Evolutionary conservation across 2,888 invertebrate species (phyloP), one percentile per base, ranked within the genome.

Genomic region (Halictus quadricinctus): DNA sequence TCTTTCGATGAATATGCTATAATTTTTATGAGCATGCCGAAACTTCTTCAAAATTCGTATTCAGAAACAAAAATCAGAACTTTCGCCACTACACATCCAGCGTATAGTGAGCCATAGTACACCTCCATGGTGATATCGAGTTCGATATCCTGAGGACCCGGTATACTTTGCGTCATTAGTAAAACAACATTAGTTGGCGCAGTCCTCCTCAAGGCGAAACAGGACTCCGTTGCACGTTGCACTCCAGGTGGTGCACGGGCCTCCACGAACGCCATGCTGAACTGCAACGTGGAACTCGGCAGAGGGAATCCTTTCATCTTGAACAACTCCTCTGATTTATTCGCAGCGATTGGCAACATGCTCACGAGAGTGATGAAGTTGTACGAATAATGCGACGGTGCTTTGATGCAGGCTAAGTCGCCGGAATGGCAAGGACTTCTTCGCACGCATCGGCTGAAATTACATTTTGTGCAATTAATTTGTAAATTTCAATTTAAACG

Each of bases 351-450:
- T 77, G 97, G 97, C 79, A 98, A 95, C 93, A 98, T 97, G 43
- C 98, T 97, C 0, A 98, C 97, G 92, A 99, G 97, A 0, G 98
- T 98, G 90, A 99, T 97, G 95, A 98, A 99, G 95, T 99, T 98
- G 95, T 97, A 98, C 54, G 98, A 98, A 93, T 97, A 97, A 77
- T 98, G 97, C 72, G 98, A 96, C 0, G 99, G 98, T 91, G 96
- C 96, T 72, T 96, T 96, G 78, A 97, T 95, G 91, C 99, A 99
- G 46, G 96, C 95, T 91, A 95, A 94, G 94, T 98, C 97, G n/a
- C 96, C 96, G 43, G 96, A 95, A 64, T 96, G 96, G 93, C 99
- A 99, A 72, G 96, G 95, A 46, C 96, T 96, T 48, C 96, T 95
- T 79, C 97, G 96, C 79, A 97, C 96, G 93, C 99, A 99, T 2